Evolutionary conservation across 2,797 vertebrate genomes (phyloP), one percentile per base, ranked within the genome.

Genomic region (Prionace glauca): DNA sequence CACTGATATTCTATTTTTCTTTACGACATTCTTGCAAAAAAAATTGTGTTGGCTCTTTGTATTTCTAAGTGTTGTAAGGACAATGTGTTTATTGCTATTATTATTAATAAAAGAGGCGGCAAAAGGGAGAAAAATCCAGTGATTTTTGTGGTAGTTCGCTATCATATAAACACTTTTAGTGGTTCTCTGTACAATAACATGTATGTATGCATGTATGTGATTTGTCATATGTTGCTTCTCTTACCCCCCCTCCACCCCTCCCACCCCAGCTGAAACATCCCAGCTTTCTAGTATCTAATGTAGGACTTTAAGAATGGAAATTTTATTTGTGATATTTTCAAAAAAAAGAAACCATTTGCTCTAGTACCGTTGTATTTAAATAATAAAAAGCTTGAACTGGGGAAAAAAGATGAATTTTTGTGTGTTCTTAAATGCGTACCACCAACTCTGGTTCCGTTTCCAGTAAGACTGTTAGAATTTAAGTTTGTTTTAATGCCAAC

Each of bases 311-410:
- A 98, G 99, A 99, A 99, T 97, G 99, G 99, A 98, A 99, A 98
- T 98, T 98, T 98, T 99, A 99, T 99, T 99, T 99, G 99, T 99
- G 99, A 99, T 99, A 99, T 99, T 99, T 99, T 99, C 99, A 98
- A 95, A 98, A 99, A 41, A 99, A 60, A 98, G 99, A 99, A 99
- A 56, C 50, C 98, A 99, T 99, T 99, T 99, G 99, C 99, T 99
- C 99, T 98, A 99, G 98, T 99, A 99, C 50, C 98, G 99, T 98
- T 99, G 99, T 99, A 99, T 99, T 99, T 99, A 99, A 99, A 98
- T 99, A 99, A 99, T 99, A 99, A 98, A 98, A 98, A 98, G 87
- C 95, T 87, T 95, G 84, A 71, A 95, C 74, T 50, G 87, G 84
- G 77, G 77, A 56, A 56, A 41, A 65, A 95, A 87, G 95, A 71